Evolutionary conservation across 2,888 invertebrate genomes (phyloP).

Genomic region (Amorpha juglandis): DNA sequence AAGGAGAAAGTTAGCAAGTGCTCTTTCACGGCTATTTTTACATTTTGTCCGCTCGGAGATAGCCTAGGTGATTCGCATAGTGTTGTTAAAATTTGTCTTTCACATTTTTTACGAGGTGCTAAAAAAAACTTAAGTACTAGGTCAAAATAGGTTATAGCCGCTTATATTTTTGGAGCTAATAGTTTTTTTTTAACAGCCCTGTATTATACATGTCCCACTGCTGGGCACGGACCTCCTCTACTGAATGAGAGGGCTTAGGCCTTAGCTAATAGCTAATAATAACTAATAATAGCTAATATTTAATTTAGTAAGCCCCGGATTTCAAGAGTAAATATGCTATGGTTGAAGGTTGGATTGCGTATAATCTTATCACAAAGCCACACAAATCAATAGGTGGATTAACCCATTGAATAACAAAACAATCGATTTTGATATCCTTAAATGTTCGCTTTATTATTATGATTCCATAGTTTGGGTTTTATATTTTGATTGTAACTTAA

Average conservation of each 20-base stretch:
- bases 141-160: background rate
- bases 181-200: background rate
- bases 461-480: background rate
- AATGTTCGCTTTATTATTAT: background rate
- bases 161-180: background rate
- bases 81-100: constrained; percentile 10
- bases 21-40: constrained; percentile 18
- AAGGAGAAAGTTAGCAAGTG: constrained; percentile 16
- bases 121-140: background rate
- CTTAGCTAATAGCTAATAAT: too few species aligned
- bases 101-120: constrained; percentile 2
- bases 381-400: background rate
- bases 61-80: constrained; percentile 4
- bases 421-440: background rate
- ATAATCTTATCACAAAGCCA: background rate
- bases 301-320: too few species aligned
- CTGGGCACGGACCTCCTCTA: too few species aligned
- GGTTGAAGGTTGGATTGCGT: background rate
- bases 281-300: too few species aligned
- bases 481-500: background rate
- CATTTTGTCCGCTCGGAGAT: constrained; percentile 11
- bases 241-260: too few species aligned
- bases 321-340: too few species aligned
- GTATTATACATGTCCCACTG: too few species aligned
- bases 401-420: background rate